Conservation (phyloP, 35 echinoderm and acorn worm species). For the Anneissia japonica region DNA sequence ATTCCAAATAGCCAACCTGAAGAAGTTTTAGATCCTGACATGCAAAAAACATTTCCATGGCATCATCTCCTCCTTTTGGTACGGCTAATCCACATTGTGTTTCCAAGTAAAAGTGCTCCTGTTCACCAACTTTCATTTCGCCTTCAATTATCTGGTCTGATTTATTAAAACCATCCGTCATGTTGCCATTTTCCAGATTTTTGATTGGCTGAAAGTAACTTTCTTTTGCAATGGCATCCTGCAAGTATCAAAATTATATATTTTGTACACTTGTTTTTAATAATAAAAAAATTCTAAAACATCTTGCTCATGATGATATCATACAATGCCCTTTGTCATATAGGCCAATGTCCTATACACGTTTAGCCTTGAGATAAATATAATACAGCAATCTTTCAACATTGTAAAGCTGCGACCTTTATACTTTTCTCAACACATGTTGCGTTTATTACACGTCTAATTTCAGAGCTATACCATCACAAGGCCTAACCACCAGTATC, state of each 20-base stretch:
- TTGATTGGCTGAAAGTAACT: conserved; percentile 1
- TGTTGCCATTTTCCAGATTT: conserved; percentile 1
- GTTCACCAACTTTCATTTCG: conserved; percentile 41
- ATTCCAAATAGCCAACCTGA: conserved; percentile 8
- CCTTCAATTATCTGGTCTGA: conserved; percentile 37
- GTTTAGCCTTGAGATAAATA: no score
- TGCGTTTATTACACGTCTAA: no score
- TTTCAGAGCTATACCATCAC: no score
- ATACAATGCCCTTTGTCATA: no score
- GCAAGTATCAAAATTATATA: not conserved
- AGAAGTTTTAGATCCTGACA: not conserved
- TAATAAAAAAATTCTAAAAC: no score
- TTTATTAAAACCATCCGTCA: not conserved
- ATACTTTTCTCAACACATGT: no score
- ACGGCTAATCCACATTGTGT: conserved; percentile 8
- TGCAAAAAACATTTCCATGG: conserved; percentile 8
- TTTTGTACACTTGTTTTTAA: no score
- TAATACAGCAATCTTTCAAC: no score
- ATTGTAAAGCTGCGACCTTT: no score
- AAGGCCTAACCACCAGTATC: no score
- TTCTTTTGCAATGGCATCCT: conserved; percentile 33
- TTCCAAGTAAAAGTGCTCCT: conserved; percentile 53
- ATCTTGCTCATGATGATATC: no score
- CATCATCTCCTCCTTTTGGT: conserved; percentile 28
- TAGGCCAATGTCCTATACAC: no score